Evolutionary conservation across 2,888 invertebrate species (phyloP), one percentile per base, ranked within the genome.

Genomic region (Xestobium rufovillosum): DNA sequence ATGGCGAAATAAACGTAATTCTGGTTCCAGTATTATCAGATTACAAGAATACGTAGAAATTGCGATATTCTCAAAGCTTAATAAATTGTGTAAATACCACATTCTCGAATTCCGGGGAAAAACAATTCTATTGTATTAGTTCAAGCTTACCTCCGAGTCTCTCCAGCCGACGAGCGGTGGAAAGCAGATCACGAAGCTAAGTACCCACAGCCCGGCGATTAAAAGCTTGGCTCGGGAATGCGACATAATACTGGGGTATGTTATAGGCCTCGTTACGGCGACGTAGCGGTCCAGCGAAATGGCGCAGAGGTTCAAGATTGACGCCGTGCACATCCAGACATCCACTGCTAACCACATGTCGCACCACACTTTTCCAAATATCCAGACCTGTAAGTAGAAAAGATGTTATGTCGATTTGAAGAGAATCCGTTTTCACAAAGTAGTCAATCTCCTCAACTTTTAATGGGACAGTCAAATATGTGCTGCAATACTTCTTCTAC

Each of bases 271-370:
- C 26, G 95, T 95, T 42, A 97, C 95, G 14, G 97, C 97, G 53
- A 97, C 85, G 70, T 96, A 97, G 66, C 96, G 76, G 70, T 89
- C 88, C 59, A 96, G 70, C 10, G 91, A 91, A 60, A 96, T 96
- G 53, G 91, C 95, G 62, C 94, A 94, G 36, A 96, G 76, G 67
- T 96, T 96, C 51, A 96, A 73, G 56, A 96, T 96, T 52, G 92
- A 94, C 0, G 96, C 92, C 0, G 97, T 97, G 69, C 95, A 96
- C 86, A 96, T 87, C 91, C 95, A 94, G 8, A 97, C 96, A 67
- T 97, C 97, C 38, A 95, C 81, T 0, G 96, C 95, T 45, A 97
- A 72, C 96, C 96, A 97, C 48, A 92, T 80, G 42, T 88, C 85
- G 69, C 96, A 97, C 91, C 95, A 94, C 28, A 90, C 74, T 64